Conservation (phyloP, 2,888 invertebrate genomes). For the Xanthia togata region DNA sequence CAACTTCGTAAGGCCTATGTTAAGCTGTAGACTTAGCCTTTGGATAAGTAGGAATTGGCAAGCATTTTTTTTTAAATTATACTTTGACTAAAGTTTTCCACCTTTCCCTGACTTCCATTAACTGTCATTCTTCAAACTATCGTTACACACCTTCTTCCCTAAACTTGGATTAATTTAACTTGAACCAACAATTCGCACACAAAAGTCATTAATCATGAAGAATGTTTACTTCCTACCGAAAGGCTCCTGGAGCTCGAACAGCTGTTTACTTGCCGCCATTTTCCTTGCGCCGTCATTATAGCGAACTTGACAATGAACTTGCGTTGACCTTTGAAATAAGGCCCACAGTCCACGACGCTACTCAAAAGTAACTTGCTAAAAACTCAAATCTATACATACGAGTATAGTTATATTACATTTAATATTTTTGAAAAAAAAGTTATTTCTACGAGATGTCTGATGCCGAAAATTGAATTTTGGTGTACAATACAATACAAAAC, state of each 20-base stretch:
- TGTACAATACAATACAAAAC: no score
- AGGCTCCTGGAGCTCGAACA: background rate
- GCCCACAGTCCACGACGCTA: background rate
- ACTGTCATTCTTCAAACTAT: background rate
- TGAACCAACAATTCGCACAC: no score
- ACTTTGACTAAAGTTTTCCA: no score
- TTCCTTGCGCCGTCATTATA: slow-evolving; percentile 1
- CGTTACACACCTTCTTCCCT: no score
- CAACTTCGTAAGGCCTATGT: no score
- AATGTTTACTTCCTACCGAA: slow-evolving; percentile 17
- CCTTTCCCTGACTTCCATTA: no score
- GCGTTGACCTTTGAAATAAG: slow-evolving; percentile 21
- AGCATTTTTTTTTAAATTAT: no score
- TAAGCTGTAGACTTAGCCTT: no score
- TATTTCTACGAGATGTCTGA: background rate
- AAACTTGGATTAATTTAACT: background rate
- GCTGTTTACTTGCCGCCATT: slow-evolving; percentile 33
- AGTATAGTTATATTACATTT: no score
- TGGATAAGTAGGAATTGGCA: no score
- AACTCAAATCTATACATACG: background rate
- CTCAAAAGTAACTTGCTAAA: background rate
- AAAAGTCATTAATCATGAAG: slow-evolving; percentile 34
- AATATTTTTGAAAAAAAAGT: background rate
- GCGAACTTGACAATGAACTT: slow-evolving; percentile 45
- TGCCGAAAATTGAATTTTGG: background rate